Evolutionary conservation across 2,797 vertebrate genomes (phyloP).

Genomic region (Rhabdophis nuchalis): DNA sequence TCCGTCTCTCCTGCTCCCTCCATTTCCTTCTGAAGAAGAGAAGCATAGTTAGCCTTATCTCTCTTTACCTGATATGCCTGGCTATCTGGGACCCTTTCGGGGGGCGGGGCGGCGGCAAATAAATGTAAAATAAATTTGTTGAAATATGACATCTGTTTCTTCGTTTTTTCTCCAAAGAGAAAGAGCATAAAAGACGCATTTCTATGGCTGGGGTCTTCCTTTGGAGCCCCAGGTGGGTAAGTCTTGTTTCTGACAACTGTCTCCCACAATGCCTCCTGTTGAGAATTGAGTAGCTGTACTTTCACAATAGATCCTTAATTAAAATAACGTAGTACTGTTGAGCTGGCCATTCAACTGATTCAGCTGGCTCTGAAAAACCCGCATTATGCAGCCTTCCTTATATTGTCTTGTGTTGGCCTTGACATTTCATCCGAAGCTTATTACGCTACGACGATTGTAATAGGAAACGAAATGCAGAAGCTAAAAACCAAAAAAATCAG

Average conservation of each 20-base stretch:
- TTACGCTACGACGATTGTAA: constrained; percentile 9
- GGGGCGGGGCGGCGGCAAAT: too few species aligned
- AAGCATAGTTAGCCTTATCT: not conserved
- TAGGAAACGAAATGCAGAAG: not conserved
- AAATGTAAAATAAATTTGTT: not conserved
- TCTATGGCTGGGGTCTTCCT: not conserved
- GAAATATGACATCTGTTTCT: not conserved
- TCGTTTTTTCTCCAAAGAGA: not conserved
- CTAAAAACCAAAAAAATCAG: not conserved
- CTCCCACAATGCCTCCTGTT: not conserved
- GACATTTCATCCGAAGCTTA: constrained; percentile 11
- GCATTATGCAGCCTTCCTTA: constrained; percentile 11
- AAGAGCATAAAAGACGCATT: not conserved
- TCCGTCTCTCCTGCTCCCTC: not conserved
- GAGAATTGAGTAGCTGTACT: not conserved
- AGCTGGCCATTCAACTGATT: not conserved
- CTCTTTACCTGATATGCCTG: not conserved
- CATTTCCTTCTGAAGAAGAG: not conserved
- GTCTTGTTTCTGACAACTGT: constrained; percentile 13
- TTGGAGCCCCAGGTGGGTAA: not conserved
- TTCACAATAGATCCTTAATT: constrained; percentile 21
- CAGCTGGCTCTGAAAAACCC: constrained; percentile 18
- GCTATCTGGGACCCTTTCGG: not conserved
- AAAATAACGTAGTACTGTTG: not conserved
- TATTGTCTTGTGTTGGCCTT: constrained; percentile 18